Evolutionary conservation across 2,113 vertebrate genomes (phyloP), one percentile per base, ranked within the genome.

Genomic region (Nothoprocta perdicaria): DNA sequence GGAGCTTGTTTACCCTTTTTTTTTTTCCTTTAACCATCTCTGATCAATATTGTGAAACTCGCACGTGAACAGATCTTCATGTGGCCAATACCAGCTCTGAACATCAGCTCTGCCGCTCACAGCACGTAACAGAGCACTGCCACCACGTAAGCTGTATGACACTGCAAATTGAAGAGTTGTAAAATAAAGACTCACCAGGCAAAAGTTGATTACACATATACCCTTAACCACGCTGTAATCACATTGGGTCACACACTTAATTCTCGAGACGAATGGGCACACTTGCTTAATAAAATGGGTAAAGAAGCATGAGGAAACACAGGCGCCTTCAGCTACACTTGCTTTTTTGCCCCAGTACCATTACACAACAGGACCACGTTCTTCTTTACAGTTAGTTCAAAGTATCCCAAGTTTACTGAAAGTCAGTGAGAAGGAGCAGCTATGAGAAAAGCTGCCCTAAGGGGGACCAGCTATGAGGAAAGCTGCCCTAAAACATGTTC

Each of bases 121-220:
- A 43, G 48, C 52, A 61, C 0, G 0, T 1, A n/a, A 16, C 6
- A 63, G 46, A n/a, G 23, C 77, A 58, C 5, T 1, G 10, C 53
- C 5, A 0, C 0, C 9, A n/a, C 35, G 41, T 18, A 41, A 45
- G 43, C 45, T 1, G 1, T 1, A 1, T 10, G 31, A 21, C 40
- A 6, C 27, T 16, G 46, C 23, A 11, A 18, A 18, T 4, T 2
- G 45, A 92, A 62, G 45, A 0, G 10, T 7, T 35, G 31, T 46
- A 66, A 82, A 89, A 61, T 29, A 62, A 68, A 62, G 19, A 24
- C 53, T 23, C 38, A 6, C 12, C 41, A 16, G 41, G 9, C 65
- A 60, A 31, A 77, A 21, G 77, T 75, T 35, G 60, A 53, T 0
- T 52, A 63, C 77, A 48, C 11, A 60, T 85, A 16, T 60, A 7